Percentiles rank a stretch among this genome's conserved stretches.
These are phyloP conservation scores for Noctua comes DNA, from an alignment of 2,888 invertebrate genomes.

Conservation along the genomic window DNA sequence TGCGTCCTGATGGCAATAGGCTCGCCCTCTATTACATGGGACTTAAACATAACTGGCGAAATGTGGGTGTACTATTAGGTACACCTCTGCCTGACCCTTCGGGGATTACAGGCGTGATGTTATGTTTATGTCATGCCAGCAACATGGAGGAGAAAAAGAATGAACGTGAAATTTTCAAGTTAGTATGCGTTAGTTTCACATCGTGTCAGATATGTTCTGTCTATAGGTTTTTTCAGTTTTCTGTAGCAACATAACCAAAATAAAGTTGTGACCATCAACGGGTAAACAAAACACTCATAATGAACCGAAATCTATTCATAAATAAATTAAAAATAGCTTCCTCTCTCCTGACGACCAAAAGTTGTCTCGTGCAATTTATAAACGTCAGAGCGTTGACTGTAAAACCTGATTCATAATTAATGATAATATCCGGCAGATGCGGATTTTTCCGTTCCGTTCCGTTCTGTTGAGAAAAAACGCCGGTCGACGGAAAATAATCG, in stretches of 20 bases:
- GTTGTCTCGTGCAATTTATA: conserved; percentile 78
- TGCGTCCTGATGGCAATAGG: too few relatives aligned
- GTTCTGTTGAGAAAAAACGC: conserved; percentile 79
- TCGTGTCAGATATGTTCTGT: background rate
- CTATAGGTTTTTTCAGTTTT: background rate
- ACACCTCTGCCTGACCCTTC: too few relatives aligned
- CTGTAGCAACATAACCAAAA: background rate
- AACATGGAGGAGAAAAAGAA: background rate
- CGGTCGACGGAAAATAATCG: conserved; percentile 83
- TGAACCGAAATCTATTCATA: conserved; percentile 52
- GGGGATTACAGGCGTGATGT: too few relatives aligned
- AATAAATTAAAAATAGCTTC: conserved; percentile 60
- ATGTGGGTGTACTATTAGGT: too few relatives aligned
- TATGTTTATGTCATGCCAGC: background rate
- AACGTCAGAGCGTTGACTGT: conserved; percentile 78
- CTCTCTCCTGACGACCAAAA: conserved; percentile 45
- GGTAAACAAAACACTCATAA: conserved; percentile 37
- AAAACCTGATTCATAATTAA: conserved; percentile 88
- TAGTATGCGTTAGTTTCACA: background rate
- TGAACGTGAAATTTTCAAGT: background rate
- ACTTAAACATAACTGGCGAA: too few relatives aligned
- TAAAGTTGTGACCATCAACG: conserved; percentile 5
- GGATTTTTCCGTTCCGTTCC: conserved; percentile 83
- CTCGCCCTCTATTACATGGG: too few relatives aligned
- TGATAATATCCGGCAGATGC: conserved; percentile 88